Evolutionary conservation across 2,888 invertebrate genomes (phyloP).

Genomic region (Ferrisia virgata): DNA sequence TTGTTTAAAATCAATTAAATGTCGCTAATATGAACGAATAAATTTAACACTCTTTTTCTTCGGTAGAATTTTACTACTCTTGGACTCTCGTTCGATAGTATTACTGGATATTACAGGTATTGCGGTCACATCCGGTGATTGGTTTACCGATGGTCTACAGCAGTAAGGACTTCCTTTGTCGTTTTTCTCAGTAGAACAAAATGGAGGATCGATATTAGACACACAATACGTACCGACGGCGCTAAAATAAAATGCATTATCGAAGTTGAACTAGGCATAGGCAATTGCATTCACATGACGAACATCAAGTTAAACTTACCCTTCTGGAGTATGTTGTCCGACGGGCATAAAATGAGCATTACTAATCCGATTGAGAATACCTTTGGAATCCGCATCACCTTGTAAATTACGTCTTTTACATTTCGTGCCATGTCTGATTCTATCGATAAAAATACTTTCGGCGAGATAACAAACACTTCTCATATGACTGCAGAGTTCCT

Average conservation of each 20-base stretch:
- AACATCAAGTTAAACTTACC: slow-evolving; percentile 54
- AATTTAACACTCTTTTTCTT: not conserved
- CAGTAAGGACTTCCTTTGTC: slow-evolving; percentile 66
- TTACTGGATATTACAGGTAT: not conserved
- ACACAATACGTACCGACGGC: slow-evolving; percentile 68
- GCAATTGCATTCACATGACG: not conserved
- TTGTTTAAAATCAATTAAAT: too few relatives aligned
- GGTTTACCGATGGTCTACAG: slow-evolving; percentile 55
- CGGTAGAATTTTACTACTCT: not conserved
- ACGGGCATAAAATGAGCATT: slow-evolving; percentile 58
- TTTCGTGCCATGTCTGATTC: slow-evolving; percentile 62
- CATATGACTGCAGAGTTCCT: slow-evolving; percentile 74
- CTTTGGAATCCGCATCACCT: slow-evolving; percentile 19
- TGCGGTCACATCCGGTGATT: not conserved
- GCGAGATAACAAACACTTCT: slow-evolving; percentile 78
- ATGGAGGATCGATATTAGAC: slow-evolving; percentile 62
- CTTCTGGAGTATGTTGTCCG: slow-evolving; percentile 70
- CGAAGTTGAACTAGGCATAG: not conserved
- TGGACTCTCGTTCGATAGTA: not conserved
- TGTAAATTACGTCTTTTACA: slow-evolving; percentile 69
- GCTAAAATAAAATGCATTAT: slow-evolving; percentile 59
- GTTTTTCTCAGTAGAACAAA: slow-evolving; percentile 62
- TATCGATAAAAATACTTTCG: slow-evolving; percentile 64
- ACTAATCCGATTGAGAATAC: slow-evolving; percentile 43
- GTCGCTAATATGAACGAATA: too few relatives aligned